These are phyloP conservation scores for Smutsia gigantea DNA, from an alignment of 2,797 vertebrate species.

Conservation along the genomic window DNA sequence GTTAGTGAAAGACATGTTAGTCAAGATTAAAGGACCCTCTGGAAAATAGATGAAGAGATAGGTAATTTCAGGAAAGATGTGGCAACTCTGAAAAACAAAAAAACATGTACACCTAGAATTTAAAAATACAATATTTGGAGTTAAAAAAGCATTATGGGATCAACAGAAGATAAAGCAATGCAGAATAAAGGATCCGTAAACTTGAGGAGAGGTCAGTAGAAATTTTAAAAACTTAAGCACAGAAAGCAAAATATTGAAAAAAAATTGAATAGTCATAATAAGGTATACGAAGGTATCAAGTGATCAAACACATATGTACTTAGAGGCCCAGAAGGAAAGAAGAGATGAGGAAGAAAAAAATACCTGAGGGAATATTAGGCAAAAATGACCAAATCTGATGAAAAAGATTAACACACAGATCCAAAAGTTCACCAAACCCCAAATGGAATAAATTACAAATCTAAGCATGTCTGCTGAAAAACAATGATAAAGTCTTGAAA, in stretches of 20 bases:
- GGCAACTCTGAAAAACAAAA: neutral
- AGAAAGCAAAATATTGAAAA: neutral
- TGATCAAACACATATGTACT: neutral
- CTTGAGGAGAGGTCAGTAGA: neutral
- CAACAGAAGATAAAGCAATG: neutral
- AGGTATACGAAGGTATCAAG: neutral
- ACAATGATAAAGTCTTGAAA: neutral
- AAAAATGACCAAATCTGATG: neutral
- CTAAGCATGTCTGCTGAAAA: neutral
- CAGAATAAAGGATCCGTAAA: neutral
- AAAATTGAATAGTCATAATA: neutral
- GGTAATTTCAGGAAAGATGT: neutral
- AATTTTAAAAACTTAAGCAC: neutral
- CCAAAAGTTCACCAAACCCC: neutral
- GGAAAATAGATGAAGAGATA: neutral
- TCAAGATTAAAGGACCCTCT: neutral
- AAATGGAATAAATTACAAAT: neutral
- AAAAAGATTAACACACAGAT: neutral
- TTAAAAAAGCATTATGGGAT: neutral
- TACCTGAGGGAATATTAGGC: neutral
- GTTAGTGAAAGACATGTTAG: neutral
- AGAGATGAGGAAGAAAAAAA: neutral
- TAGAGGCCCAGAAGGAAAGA: neutral
- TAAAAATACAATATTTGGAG: neutral
- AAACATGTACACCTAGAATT: neutral